These are phyloP conservation scores for Papilio demoleus DNA, from an alignment of 2,888 invertebrate genomes.

Conservation along the genomic window DNA sequence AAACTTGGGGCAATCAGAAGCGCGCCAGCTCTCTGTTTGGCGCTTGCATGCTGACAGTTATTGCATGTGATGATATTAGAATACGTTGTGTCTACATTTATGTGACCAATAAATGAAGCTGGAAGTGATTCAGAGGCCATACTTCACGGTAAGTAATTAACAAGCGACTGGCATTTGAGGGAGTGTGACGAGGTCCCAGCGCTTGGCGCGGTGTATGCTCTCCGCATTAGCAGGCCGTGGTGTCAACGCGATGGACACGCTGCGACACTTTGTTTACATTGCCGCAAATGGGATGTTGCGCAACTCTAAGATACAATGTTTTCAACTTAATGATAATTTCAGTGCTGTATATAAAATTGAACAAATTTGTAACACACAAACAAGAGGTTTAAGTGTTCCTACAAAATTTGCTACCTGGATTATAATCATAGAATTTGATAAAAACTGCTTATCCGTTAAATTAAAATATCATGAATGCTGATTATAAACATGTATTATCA, in stretches of 20 bases:
- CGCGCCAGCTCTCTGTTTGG: constrained; percentile 47
- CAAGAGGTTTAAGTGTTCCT: not conserved
- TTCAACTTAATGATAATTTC: constrained; percentile 6
- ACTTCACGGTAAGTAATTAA: constrained; percentile 8
- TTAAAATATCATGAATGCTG: too few species aligned
- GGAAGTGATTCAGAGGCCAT: not conserved
- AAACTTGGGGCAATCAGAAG: constrained; percentile 61
- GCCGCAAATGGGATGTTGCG: constrained; percentile 49
- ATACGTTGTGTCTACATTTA: constrained; percentile 39
- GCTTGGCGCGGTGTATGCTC: constrained; percentile 58
- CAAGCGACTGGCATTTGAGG: constrained; percentile 42
- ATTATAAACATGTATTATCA: not conserved
- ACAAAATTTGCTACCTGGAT: not conserved
- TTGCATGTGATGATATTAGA: constrained; percentile 54
- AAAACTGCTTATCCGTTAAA: not conserved
- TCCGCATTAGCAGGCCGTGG: constrained; percentile 63
- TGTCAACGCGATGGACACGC: constrained; percentile 71
- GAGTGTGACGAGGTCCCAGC: constrained; percentile 41
- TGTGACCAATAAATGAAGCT: not conserved
- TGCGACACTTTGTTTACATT: constrained; percentile 55
- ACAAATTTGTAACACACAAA: constrained; percentile 1
- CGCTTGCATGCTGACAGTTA: constrained; percentile 55
- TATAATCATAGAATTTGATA: not conserved
- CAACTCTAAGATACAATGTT: constrained; percentile 26
- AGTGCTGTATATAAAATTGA: constrained; percentile 21